Evolutionary conservation across 2,888 invertebrate species (phyloP).

Genomic region (Vannuccia rotundouncinata): DNA sequence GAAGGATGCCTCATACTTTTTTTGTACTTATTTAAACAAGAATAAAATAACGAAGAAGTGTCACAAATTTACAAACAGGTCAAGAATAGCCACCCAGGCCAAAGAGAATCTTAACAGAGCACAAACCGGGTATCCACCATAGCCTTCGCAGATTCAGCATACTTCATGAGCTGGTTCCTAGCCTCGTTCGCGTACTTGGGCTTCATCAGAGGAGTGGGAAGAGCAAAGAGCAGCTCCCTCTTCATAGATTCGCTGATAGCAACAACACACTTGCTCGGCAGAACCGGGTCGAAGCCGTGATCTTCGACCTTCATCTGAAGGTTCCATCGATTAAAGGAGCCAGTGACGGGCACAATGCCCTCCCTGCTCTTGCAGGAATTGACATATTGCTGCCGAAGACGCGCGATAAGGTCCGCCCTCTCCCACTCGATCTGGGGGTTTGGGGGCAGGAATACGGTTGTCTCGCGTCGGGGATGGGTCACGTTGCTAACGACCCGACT

Average conservation of each 20-base stretch:
- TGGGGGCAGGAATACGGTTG: slow-evolving; percentile 67
- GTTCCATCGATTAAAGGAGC: slow-evolving; percentile 88
- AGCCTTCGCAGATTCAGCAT: slow-evolving; percentile 91
- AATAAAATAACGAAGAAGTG: too few species aligned
- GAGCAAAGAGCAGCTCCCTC: slow-evolving; percentile 93
- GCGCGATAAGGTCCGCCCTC: slow-evolving; percentile 72
- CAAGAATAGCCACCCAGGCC: too few species aligned
- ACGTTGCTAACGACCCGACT: neutral
- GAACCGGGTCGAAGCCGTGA: slow-evolving; percentile 77
- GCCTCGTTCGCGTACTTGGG: slow-evolving; percentile 93
- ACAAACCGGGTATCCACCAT: slow-evolving; percentile 75
- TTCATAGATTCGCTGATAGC: slow-evolving; percentile 91
- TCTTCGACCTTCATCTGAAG: slow-evolving; percentile 77
- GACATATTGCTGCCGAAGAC: slow-evolving; percentile 81
- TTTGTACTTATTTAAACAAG: too few species aligned
- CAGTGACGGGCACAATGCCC: slow-evolving; percentile 86
- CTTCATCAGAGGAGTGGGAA: slow-evolving; percentile 87
- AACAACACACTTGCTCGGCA: slow-evolving; percentile 82
- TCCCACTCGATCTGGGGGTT: slow-evolving; percentile 88
- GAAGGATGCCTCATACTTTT: too few species aligned
- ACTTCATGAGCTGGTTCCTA: slow-evolving; percentile 80
- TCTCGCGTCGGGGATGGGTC: neutral
- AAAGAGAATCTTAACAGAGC: too few species aligned
- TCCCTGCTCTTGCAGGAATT: slow-evolving; percentile 86
- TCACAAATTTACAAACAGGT: too few species aligned